phyloP scores from a whole-genome alignment of 2,113 vertebrate species.

The Raja brachyura region DNA sequence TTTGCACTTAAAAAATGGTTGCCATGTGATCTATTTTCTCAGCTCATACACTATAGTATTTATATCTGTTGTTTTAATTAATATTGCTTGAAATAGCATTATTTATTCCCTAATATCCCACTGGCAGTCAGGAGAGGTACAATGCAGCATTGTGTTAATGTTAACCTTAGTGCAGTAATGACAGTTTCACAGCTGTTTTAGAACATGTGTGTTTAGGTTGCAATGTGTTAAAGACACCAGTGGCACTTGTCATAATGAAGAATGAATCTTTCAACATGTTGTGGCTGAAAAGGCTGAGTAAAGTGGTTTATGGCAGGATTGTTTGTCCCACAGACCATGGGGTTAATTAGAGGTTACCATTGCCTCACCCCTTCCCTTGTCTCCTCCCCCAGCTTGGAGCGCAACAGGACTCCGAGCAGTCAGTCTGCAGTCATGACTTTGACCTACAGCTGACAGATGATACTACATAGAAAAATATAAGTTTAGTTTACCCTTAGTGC shows the following conservation, averaged over 20 bases:
- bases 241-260: slow-evolving; percentile 40
- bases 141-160: not conserved
- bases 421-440: slow-evolving; percentile 37
- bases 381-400: slow-evolving; percentile 23
- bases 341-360: slow-evolving; percentile 33
- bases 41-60: not conserved
- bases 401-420: slow-evolving; percentile 32
- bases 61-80: not conserved
- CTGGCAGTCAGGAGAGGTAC: not conserved
- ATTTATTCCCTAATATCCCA: not conserved
- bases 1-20: too few species aligned
- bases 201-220: slow-evolving; percentile 39
- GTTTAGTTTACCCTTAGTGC: not conserved
- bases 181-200: slow-evolving; percentile 28
- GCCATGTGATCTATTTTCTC: too few species aligned
- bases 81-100: not conserved
- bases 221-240: slow-evolving; percentile 39
- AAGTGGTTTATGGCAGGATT: slow-evolving; percentile 4
- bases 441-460: slow-evolving; percentile 30
- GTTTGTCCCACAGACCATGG: not conserved
- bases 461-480: not conserved
- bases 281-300: slow-evolving; percentile 38
- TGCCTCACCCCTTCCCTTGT: slow-evolving; percentile 26
- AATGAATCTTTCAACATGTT: slow-evolving; percentile 39
- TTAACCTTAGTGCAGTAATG: not conserved